Conservation (phyloP, 1,140 invertebrate genomes). For the Eupeodes corollae region DNA sequence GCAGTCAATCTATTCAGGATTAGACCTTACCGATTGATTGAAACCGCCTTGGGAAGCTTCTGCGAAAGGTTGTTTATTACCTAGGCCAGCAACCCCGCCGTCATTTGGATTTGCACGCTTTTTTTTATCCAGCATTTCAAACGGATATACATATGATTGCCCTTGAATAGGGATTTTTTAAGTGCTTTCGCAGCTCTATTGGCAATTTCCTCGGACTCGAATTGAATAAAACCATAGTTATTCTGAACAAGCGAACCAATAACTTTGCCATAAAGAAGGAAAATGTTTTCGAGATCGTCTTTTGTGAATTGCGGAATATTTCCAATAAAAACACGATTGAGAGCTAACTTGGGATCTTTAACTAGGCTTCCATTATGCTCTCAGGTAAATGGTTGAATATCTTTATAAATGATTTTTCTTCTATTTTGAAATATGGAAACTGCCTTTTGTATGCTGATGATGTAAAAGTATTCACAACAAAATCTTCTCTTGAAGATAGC, state of each 20-base stretch:
- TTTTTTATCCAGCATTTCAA: conserved; percentile 41
- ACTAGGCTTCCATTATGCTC: no score
- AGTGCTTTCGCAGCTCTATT: conserved; percentile 58
- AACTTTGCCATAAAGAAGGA: conserved; percentile 58
- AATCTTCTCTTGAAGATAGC: no score
- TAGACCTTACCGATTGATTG: conserved; percentile 26
- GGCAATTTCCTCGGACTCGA: conserved; percentile 60
- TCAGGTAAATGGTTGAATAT: no score
- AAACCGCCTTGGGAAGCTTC: not conserved
- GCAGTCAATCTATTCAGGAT: conserved; percentile 64
- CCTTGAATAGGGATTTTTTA: conserved; percentile 56
- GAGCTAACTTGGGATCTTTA: conserved; percentile 51
- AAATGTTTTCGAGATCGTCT: conserved; percentile 61
- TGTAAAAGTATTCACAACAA: no score
- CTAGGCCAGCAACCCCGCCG: not conserved
- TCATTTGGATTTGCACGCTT: conserved; percentile 13
- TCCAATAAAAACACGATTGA: conserved; percentile 64
- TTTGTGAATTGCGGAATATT: conserved; percentile 51
- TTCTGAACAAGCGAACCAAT: conserved; percentile 59
- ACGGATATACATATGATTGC: conserved; percentile 52
- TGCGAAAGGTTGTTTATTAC: not conserved
- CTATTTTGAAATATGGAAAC: no score
- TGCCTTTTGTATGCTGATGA: no score
- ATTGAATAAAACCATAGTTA: conserved; percentile 79
- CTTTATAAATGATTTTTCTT: no score